phyloP scores from a whole-genome alignment of 2,888 invertebrate genomes.

The Druceiella hillmani region DNA sequence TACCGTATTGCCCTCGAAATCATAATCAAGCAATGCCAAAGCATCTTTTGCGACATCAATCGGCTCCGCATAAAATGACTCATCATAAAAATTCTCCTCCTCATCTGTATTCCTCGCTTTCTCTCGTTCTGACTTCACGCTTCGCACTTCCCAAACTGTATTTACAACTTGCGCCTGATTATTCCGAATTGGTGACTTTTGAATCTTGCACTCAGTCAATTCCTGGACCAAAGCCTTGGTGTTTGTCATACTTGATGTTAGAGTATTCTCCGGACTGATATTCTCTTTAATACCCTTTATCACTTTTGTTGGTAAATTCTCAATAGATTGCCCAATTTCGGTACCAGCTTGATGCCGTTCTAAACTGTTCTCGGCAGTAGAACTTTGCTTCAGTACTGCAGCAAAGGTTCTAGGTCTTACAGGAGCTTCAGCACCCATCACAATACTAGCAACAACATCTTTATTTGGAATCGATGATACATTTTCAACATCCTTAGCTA shows the following conservation, averaged over 20 bases:
- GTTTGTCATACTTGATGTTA: slow-evolving; percentile 41
- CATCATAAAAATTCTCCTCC: slow-evolving; percentile 10
- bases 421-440: no score
- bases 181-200: no score
- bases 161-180: slow-evolving; percentile 24
- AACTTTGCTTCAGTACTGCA: slow-evolving; percentile 38
- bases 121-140: slow-evolving; percentile 27
- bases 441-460: no score
- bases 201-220: slow-evolving; percentile 33
- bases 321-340: slow-evolving; percentile 38
- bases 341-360: slow-evolving; percentile 38
- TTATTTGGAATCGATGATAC: no score
- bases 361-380: slow-evolving; percentile 41
- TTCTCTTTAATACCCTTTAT: slow-evolving; percentile 58
- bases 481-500: no score
- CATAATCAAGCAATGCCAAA: slow-evolving; percentile 37
- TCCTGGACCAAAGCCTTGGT: slow-evolving; percentile 39
- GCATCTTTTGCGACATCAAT: slow-evolving; percentile 45
- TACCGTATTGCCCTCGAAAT: slow-evolving; percentile 27
- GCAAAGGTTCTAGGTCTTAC: slow-evolving; percentile 41
- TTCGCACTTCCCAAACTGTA: slow-evolving; percentile 30
- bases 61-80: slow-evolving; percentile 27
- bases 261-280: slow-evolving; percentile 57
- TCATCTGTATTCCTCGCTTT: slow-evolving; percentile 27
- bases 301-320: slow-evolving; percentile 51